phyloP scores from a whole-genome alignment of 1,140 invertebrate genomes.

The Drosophila repletoides region DNA sequence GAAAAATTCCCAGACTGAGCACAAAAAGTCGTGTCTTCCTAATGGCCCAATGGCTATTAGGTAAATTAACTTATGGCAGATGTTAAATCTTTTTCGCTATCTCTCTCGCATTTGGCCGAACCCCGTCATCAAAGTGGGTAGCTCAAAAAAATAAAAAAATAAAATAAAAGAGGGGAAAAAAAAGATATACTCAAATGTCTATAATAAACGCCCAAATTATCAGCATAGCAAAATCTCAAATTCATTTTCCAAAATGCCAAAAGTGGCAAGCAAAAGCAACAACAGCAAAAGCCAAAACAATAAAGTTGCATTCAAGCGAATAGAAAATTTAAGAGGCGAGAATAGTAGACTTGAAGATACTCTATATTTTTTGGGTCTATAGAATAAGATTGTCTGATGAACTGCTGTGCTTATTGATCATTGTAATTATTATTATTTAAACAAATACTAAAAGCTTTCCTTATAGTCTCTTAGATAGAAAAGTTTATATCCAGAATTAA shows the following conservation, averaged over 20 bases:
- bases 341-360: background rate
- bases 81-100: background rate
- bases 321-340: background rate
- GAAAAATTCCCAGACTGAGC: background rate
- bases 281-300: slow-evolving; percentile 5
- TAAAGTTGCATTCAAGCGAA: slow-evolving; percentile 70
- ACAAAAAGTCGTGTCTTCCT: slow-evolving; percentile 30
- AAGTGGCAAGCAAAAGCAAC: slow-evolving; percentile 43
- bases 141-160: background rate
- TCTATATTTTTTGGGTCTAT: no score
- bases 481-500: no score
- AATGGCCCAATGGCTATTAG: slow-evolving; percentile 24
- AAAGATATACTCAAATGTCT: slow-evolving; percentile 30
- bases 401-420: no score
- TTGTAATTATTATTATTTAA: no score
- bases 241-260: slow-evolving; percentile 59
- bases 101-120: background rate
- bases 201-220: slow-evolving; percentile 59
- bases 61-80: slow-evolving; percentile 25
- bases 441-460: no score
- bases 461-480: no score
- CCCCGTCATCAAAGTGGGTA: slow-evolving; percentile 24
- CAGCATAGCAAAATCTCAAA: slow-evolving; percentile 56
- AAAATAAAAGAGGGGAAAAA: background rate
- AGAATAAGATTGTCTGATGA: no score